phyloP scores from a whole-genome alignment of 2,797 vertebrate species.

The Semotilus atromaculatus region DNA sequence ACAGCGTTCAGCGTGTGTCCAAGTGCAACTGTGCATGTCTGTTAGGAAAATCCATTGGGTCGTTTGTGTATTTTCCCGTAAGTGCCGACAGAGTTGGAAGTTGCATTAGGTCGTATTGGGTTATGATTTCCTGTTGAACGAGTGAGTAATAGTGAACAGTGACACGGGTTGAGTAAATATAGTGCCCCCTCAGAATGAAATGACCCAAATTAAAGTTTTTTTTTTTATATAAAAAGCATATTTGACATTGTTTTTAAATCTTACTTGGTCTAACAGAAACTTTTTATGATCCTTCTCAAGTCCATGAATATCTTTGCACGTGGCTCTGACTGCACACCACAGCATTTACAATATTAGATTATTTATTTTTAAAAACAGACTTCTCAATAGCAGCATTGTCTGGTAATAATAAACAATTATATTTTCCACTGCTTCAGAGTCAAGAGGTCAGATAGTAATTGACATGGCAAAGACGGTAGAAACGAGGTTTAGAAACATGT shows the following conservation, averaged over 20 bases:
- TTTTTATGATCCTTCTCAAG: not conserved
- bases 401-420: conserved; percentile 33
- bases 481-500: not conserved
- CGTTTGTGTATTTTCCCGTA: conserved; percentile 27
- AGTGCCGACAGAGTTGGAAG: not conserved
- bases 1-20: conserved; percentile 27
- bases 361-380: conserved; percentile 5
- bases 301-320: conserved; percentile 5
- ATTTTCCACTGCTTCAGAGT: conserved; percentile 33
- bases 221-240: not conserved
- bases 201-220: not conserved
- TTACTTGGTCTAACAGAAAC: not conserved
- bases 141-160: not conserved
- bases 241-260: not conserved
- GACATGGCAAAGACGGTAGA: not conserved
- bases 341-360: conserved; percentile 3
- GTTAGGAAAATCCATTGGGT: conserved; percentile 22
- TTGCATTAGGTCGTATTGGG: not conserved
- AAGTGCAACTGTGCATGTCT: conserved; percentile 12
- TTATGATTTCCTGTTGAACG: not conserved
- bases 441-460: conserved; percentile 18
- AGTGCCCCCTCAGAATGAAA: not conserved
- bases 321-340: not conserved
- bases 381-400: conserved; percentile 39
- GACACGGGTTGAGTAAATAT: conserved; percentile 15